phyloP scores from a whole-genome alignment of 2,797 vertebrate genomes.

The Danio jaintianensis region DNA sequence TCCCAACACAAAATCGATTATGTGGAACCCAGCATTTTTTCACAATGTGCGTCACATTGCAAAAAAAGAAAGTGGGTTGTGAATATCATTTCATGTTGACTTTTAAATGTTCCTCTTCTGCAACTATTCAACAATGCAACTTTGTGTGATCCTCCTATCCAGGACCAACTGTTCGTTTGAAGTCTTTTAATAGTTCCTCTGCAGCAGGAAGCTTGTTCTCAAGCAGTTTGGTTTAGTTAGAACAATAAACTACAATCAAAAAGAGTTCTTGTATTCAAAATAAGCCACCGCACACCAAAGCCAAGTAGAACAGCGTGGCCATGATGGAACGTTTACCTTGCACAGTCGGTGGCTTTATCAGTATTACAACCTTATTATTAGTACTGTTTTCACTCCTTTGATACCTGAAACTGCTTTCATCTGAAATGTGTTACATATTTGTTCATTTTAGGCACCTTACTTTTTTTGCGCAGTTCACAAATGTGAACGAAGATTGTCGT shows the following conservation, averaged over 20 bases:
- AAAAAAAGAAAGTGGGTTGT: not conserved
- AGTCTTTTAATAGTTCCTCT: conserved; percentile 12
- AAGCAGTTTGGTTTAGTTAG: conserved; percentile 20
- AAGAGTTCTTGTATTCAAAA: conserved; percentile 26
- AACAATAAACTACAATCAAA: conserved; percentile 50
- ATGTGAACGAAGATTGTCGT: not conserved
- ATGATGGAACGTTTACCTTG: conserved; percentile 27
- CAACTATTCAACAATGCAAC: conserved; percentile 33
- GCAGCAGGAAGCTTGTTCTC: conserved; percentile 44
- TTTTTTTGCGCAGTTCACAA: not conserved
- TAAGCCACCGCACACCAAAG: conserved; percentile 40
- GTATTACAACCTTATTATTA: conserved; percentile 28
- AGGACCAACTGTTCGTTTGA: conserved; percentile 16
- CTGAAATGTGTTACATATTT: conserved; percentile 14
- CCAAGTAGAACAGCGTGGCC: conserved; percentile 20
- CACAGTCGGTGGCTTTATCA: conserved; percentile 31
- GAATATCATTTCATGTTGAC: conserved; percentile 3
- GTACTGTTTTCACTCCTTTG: not conserved
- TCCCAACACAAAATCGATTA: too few species aligned
- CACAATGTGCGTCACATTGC: not conserved
- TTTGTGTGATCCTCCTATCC: conserved; percentile 10
- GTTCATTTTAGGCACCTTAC: conserved; percentile 49
- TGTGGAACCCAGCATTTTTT: too few species aligned
- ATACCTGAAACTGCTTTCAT: conserved; percentile 37
- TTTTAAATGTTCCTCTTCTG: not conserved